These are phyloP conservation scores for Clepsis dumicolana DNA, from an alignment of 2,888 invertebrate species.

Conservation along the genomic window DNA sequence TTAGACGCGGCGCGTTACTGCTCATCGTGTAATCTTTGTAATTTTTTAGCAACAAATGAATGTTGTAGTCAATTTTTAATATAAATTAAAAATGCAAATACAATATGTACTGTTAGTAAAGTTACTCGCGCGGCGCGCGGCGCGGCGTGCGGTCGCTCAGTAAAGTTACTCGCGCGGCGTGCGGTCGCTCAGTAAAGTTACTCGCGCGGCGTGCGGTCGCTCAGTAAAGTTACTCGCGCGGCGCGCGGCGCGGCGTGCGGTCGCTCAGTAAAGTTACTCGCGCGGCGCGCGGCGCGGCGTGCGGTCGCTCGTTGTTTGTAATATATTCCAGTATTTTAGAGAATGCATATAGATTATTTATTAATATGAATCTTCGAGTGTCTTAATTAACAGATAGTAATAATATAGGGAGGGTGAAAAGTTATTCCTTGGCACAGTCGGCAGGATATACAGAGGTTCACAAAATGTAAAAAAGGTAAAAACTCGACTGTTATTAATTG, in stretches of 20 bases:
- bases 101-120: constrained; percentile 48
- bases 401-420: constrained; percentile 28
- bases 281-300: constrained; percentile 11
- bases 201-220: constrained; percentile 7
- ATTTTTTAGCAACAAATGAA: constrained; percentile 37
- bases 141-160: too few species aligned
- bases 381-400: constrained; percentile 31
- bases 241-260: too few species aligned
- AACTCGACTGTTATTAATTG: too few species aligned
- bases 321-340: constrained; percentile 28
- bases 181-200: constrained; percentile 45
- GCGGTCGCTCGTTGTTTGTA: constrained; percentile 15
- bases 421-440: constrained; percentile 7
- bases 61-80: constrained; percentile 50
- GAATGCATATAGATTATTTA: constrained; percentile 13
- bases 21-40: constrained; percentile 36
- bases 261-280: constrained; percentile 44
- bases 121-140: constrained; percentile 11
- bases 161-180: constrained; percentile 29
- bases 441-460: background rate
- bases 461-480: background rate
- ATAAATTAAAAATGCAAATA: constrained; percentile 43
- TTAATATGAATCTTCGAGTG: constrained; percentile 29
- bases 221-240: constrained; percentile 43
- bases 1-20: constrained; percentile 30